These are phyloP conservation scores for Ataeniobius toweri DNA, from an alignment of 2,797 vertebrate species.

Conservation along the genomic window DNA sequence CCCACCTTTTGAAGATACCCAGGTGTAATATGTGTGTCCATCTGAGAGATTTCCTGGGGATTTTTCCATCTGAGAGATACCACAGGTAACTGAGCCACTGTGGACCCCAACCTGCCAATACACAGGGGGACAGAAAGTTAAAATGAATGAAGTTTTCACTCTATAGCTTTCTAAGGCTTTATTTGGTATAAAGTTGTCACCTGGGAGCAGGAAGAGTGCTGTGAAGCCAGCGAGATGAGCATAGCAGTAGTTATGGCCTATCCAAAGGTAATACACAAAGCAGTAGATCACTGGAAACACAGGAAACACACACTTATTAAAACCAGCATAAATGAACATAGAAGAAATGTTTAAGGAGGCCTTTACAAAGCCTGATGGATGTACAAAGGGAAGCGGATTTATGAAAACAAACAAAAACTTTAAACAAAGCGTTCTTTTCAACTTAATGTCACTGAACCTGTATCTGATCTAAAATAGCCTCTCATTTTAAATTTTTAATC, in stretches of 20 bases:
- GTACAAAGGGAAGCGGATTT: no score
- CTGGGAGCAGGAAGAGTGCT: slow-evolving; percentile 77
- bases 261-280: slow-evolving; percentile 78
- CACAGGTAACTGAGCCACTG: slow-evolving; percentile 87
- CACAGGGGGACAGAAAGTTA: background rate
- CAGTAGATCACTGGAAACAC: slow-evolving; percentile 80
- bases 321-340: background rate
- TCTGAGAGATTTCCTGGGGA: slow-evolving; percentile 65
- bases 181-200: slow-evolving; percentile 49
- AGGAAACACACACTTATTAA: slow-evolving; percentile 2
- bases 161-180: background rate
- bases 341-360: no score
- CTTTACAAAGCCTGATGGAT: no score
- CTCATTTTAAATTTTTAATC: no score
- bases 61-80: slow-evolving; percentile 81
- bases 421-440: no score
- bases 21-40: slow-evolving; percentile 85
- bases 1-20: slow-evolving; percentile 87
- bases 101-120: slow-evolving; percentile 73
- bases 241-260: slow-evolving; percentile 78
- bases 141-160: background rate
- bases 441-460: no score
- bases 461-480: no score
- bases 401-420: no score
- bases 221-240: slow-evolving; percentile 81